Percentiles rank a stretch among this genome's conserved stretches.
Evolutionary conservation across 2,113 vertebrate species (phyloP).

Genomic region (Ictidomys tridecemlineatus): DNA sequence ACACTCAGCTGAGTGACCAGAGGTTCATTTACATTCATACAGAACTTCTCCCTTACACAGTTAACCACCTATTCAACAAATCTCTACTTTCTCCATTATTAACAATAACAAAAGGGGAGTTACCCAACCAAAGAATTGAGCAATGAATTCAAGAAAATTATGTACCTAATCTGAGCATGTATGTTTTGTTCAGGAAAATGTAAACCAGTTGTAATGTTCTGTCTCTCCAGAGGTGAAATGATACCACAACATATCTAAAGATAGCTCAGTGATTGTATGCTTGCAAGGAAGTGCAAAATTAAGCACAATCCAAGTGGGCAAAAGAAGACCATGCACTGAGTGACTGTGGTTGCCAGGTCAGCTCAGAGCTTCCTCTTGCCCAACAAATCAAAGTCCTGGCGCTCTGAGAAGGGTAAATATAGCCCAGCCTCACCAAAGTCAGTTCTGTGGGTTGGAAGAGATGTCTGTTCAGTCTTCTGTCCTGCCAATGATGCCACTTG

Average conservation of each 20-base stretch:
- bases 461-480: background rate
- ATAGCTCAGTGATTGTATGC: slow-evolving; percentile 81
- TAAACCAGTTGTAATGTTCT: slow-evolving; percentile 72
- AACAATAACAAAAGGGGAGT: slow-evolving; percentile 44
- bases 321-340: slow-evolving; percentile 61
- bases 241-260: slow-evolving; percentile 85
- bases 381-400: slow-evolving; percentile 55
- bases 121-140: slow-evolving; percentile 40
- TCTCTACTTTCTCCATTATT: background rate
- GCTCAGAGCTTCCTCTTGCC: slow-evolving; percentile 47
- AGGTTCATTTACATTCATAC: background rate
- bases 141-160: slow-evolving; percentile 48
- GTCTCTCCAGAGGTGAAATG: slow-evolving; percentile 76
- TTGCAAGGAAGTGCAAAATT: slow-evolving; percentile 79
- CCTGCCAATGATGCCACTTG: background rate
- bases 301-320: slow-evolving; percentile 70
- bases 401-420: slow-evolving; percentile 41
- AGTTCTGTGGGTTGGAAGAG: background rate
- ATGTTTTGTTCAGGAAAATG: slow-evolving; percentile 75
- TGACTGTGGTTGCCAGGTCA: slow-evolving; percentile 34
- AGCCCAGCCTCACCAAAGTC: background rate
- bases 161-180: slow-evolving; percentile 41
- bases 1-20: background rate
- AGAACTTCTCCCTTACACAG: background rate
- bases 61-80: slow-evolving; percentile 26